phyloP scores from a whole-genome alignment of 1,140 invertebrate genomes.

The Magallana ariakensis region DNA sequence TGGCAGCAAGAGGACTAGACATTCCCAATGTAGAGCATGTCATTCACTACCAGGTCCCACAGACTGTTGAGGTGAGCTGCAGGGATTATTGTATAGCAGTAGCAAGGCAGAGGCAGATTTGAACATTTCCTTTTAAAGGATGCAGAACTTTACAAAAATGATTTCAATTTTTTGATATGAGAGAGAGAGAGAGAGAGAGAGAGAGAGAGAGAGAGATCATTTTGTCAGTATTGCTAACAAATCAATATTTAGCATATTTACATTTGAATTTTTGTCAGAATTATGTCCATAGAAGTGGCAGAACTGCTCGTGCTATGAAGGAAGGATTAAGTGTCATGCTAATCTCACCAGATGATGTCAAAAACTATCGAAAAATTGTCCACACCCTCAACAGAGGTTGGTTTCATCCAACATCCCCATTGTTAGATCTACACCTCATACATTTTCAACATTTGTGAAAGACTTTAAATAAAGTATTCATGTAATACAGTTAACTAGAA shows the following conservation, averaged over 20 bases:
- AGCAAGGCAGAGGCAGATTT: too few relatives aligned
- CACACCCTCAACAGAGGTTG: constrained; percentile 89
- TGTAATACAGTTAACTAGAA: too few relatives aligned
- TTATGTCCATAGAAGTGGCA: constrained; percentile 97
- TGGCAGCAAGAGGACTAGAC: constrained; percentile 97
- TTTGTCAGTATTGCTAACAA: constrained; percentile 40
- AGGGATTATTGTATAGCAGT: too few relatives aligned
- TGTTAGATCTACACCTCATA: too few relatives aligned
- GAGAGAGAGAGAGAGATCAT: too few relatives aligned
- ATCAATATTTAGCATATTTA: background rate
- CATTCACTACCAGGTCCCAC: constrained; percentile 98
- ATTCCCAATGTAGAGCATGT: constrained; percentile 96
- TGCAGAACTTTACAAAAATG: too few relatives aligned
- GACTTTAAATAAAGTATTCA: too few relatives aligned
- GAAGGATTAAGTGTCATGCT: constrained; percentile 95
- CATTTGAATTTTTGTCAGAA: constrained; percentile 67
- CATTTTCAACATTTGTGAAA: too few relatives aligned
- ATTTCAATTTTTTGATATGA: too few relatives aligned
- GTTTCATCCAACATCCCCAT: background rate
- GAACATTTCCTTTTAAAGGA: too few relatives aligned
- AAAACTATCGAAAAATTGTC: constrained; percentile 90
- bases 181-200: too few relatives aligned
- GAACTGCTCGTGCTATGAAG: constrained; percentile 93
- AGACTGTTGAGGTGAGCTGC: constrained; percentile 91
- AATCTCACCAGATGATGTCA: constrained; percentile 92